Percentiles rank a stretch among this genome's conserved stretches.
These are phyloP conservation scores for Manis pentadactyla DNA, from an alignment of 2,797 vertebrate genomes.

Conservation along the genomic window DNA sequence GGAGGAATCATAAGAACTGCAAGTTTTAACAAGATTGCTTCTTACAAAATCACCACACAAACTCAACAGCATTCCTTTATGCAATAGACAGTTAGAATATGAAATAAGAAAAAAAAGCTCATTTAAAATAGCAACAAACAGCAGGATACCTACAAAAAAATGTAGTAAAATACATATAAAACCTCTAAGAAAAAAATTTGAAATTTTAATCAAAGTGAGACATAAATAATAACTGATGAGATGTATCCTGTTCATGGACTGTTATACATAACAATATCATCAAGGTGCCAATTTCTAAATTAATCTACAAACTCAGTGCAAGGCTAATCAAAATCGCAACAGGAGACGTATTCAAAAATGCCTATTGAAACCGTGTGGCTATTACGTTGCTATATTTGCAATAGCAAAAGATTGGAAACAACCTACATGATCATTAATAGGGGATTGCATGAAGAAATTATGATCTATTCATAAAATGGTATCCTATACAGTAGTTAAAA, in stretches of 20 bases:
- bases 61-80: not conserved
- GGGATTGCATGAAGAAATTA: not conserved
- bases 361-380: not conserved
- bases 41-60: not conserved
- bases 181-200: not conserved
- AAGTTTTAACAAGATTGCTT: not conserved
- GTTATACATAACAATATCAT: not conserved
- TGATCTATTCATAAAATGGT: not conserved
- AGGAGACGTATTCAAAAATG: not conserved
- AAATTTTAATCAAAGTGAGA: not conserved
- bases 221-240: not conserved
- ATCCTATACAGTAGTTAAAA: not conserved
- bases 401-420: not conserved
- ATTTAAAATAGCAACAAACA: slow-evolving; percentile 1
- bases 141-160: not conserved
- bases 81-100: not conserved
- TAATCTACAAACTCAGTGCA: not conserved
- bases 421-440: not conserved
- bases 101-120: not conserved
- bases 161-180: not conserved
- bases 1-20: not conserved
- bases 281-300: not conserved
- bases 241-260: not conserved
- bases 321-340: not conserved
- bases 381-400: not conserved